phyloP scores from a whole-genome alignment of 2,113 vertebrate species.

The Saccopteryx bilineata region DNA sequence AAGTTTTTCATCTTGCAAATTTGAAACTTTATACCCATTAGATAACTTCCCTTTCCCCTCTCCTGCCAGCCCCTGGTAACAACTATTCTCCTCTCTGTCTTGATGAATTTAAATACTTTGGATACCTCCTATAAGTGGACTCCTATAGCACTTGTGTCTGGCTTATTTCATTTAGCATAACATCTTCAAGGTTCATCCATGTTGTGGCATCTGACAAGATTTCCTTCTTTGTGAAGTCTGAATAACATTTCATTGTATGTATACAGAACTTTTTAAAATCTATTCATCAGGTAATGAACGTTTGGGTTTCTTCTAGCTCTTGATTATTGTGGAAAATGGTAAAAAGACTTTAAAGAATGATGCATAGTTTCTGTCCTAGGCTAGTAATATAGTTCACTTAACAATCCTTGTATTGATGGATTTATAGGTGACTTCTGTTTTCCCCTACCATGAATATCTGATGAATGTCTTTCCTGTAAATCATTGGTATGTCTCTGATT shows the following conservation, averaged over 20 bases:
- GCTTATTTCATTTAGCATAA: neutral
- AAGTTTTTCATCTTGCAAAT: neutral
- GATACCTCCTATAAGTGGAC: neutral
- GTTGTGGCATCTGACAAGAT: neutral
- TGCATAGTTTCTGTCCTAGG: neutral
- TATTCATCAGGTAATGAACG: neutral
- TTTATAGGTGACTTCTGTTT: constrained; percentile 60
- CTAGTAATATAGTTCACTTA: constrained; percentile 1
- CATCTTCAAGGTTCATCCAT: neutral
- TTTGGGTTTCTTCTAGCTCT: constrained; percentile 38
- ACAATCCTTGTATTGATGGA: neutral
- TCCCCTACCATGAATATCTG: constrained; percentile 14
- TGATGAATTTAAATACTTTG: neutral
- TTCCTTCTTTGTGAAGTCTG: constrained; percentile 27
- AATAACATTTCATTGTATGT: neutral
- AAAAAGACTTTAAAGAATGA: constrained; percentile 56
- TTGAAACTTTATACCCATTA: neutral
- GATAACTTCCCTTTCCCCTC: neutral
- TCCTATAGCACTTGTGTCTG: neutral
- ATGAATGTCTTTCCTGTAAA: constrained; percentile 63
- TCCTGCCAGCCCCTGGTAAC: neutral
- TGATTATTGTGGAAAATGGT: constrained; percentile 24
- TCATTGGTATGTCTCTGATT: constrained; percentile 42
- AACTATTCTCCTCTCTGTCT: neutral
- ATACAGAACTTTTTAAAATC: neutral